These are phyloP conservation scores for Ophthalmolycus amberensis DNA, from an alignment of 2,113 vertebrate species.

Conservation along the genomic window DNA sequence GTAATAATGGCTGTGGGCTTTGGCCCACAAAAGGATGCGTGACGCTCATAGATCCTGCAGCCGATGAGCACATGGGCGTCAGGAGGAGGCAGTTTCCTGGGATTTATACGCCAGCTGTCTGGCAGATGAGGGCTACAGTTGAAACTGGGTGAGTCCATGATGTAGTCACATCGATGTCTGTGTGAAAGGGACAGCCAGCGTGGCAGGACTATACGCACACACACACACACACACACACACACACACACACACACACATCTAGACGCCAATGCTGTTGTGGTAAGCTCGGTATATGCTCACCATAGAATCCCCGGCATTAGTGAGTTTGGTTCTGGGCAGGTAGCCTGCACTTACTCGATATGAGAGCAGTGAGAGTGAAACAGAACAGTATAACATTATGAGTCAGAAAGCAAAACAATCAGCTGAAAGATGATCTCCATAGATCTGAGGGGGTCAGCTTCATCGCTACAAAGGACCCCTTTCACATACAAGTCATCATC, in stretches of 20 bases:
- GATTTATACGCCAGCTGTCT: slow-evolving; percentile 48
- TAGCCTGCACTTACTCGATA: background rate
- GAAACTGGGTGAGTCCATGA: slow-evolving; percentile 10
- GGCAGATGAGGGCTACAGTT: slow-evolving; percentile 26
- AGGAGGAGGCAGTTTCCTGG: slow-evolving; percentile 45
- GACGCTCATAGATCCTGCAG: slow-evolving; percentile 53
- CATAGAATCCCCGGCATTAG: background rate
- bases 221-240: background rate
- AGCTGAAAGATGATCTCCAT: background rate
- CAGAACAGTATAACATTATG: background rate
- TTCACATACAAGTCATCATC: background rate
- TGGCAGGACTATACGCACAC: background rate
- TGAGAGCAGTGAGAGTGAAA: background rate
- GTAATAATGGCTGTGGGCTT: slow-evolving; percentile 25
- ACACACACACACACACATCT: background rate
- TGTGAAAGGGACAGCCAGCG: background rate
- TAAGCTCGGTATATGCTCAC: background rate
- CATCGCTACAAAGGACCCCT: background rate
- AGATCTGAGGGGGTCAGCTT: background rate
- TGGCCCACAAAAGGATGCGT: slow-evolving; percentile 25
- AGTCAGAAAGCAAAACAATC: background rate
- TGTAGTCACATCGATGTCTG: background rate
- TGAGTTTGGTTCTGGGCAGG: background rate
- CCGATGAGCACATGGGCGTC: slow-evolving; percentile 54
- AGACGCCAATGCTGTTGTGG: background rate